Conservation (phyloP, 2,113 vertebrate genomes). For the Pterocles gutturalis region DNA sequence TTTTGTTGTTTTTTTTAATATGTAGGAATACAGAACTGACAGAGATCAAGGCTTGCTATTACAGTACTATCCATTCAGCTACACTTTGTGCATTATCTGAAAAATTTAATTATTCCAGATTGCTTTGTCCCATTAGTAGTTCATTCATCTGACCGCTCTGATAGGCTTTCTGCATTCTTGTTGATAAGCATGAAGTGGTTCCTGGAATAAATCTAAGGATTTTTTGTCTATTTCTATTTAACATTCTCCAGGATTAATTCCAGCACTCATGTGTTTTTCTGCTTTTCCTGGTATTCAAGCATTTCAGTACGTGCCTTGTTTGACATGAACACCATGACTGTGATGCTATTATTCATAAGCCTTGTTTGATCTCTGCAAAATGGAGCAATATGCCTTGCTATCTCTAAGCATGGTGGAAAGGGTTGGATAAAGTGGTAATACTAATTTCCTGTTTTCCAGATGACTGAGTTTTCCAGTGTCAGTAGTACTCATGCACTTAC, state of each 20-base stretch:
- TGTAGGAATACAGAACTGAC: neutral
- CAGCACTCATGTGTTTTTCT: conserved; percentile 1
- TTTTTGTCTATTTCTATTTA: conserved; percentile 4
- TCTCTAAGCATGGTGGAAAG: neutral
- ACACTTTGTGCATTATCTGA: conserved; percentile 19
- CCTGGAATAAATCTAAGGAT: conserved; percentile 22
- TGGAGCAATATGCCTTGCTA: neutral
- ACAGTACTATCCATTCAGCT: neutral
- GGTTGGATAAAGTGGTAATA: neutral
- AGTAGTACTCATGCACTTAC: neutral
- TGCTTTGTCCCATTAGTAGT: conserved; percentile 44
- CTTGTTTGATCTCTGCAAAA: neutral
- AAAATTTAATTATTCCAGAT: conserved; percentile 36
- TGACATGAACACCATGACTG: neutral
- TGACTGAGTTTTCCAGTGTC: neutral
- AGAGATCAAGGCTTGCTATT: neutral
- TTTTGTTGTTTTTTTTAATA: neutral
- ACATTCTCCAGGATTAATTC: neutral
- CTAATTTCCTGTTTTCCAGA: neutral
- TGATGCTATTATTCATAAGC: neutral
- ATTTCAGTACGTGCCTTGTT: neutral
- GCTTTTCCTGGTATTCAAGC: neutral
- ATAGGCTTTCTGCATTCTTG: conserved; percentile 34
- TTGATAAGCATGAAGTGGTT: conserved; percentile 47
- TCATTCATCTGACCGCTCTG: conserved; percentile 38